phyloP scores from a whole-genome alignment of 2,888 invertebrate species.

The Chloromyia formosa region DNA sequence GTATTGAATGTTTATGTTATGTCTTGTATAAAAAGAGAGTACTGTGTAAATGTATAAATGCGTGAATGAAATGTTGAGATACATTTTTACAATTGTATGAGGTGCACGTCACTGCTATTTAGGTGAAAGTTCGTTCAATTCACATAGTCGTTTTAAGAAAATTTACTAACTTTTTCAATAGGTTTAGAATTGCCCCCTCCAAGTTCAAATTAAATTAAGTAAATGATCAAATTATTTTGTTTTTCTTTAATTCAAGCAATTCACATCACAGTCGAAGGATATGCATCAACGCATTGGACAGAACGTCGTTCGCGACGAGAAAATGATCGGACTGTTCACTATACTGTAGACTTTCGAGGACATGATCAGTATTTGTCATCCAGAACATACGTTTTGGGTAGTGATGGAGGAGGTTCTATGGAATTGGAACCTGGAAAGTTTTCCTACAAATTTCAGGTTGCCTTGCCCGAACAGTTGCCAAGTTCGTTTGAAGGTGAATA shows the following conservation, averaged over 20 bases:
- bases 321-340: constrained; percentile 58
- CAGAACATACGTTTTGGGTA: constrained; percentile 60
- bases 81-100: too few relatives aligned
- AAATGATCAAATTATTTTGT: too few relatives aligned
- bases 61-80: too few relatives aligned
- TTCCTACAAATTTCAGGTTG: constrained; percentile 80
- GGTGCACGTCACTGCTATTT: too few relatives aligned
- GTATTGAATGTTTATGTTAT: too few relatives aligned
- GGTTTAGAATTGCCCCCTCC: too few relatives aligned
- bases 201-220: too few relatives aligned
- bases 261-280: constrained; percentile 60
- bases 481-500: constrained; percentile 79
- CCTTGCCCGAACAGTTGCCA: constrained; percentile 69
- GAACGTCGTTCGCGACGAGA: constrained; percentile 51
- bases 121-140: too few relatives aligned
- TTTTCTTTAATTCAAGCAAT: constrained; percentile 58
- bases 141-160: too few relatives aligned
- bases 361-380: constrained; percentile 59
- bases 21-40: too few relatives aligned
- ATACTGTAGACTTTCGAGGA: constrained; percentile 57
- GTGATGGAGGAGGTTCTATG: constrained; percentile 69
- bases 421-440: constrained; percentile 75
- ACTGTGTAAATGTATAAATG: too few relatives aligned
- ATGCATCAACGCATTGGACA: constrained; percentile 61
- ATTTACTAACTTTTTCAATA: too few relatives aligned